Evolutionary conservation across 2,113 vertebrate species (phyloP).

Genomic region (Lucifuga dentata): DNA sequence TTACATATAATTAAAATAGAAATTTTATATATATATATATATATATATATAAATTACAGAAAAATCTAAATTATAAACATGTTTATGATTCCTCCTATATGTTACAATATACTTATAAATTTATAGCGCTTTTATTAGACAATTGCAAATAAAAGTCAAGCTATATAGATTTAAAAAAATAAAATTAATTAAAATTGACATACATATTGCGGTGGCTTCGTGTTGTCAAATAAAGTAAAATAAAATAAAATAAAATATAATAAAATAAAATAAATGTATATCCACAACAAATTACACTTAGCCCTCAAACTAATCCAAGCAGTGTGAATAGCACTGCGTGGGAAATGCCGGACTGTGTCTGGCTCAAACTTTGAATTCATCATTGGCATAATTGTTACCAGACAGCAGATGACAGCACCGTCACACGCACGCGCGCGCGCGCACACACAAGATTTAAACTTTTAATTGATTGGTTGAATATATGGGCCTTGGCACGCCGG

Average conservation of each 20-base stretch:
- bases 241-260: not conserved
- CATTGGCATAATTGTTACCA: conserved; percentile 78
- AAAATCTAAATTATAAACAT: too few relatives aligned
- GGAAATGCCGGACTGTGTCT: conserved; percentile 62
- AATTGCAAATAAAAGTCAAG: not conserved
- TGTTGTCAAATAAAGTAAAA: too few relatives aligned
- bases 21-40: too few relatives aligned
- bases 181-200: too few relatives aligned
- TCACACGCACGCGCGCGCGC: conserved; percentile 27
- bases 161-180: not conserved
- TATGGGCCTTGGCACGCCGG: conserved; percentile 28
- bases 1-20: too few relatives aligned
- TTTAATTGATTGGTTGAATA: conserved; percentile 60
- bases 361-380: conserved; percentile 66
- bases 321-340: conserved; percentile 48
- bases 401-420: conserved; percentile 70
- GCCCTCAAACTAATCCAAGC: not conserved
- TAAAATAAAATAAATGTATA: not conserved
- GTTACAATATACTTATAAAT: too few relatives aligned
- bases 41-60: too few relatives aligned
- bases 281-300: not conserved
- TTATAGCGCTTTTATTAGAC: not conserved
- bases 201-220: too few relatives aligned
- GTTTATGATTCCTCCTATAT: too few relatives aligned
- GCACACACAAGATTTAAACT: conserved; percentile 36